Percentiles rank a stretch among this genome's conserved stretches.
Conservation (phyloP, 2,797 vertebrate genomes). For the Parambassis ranga region DNA sequence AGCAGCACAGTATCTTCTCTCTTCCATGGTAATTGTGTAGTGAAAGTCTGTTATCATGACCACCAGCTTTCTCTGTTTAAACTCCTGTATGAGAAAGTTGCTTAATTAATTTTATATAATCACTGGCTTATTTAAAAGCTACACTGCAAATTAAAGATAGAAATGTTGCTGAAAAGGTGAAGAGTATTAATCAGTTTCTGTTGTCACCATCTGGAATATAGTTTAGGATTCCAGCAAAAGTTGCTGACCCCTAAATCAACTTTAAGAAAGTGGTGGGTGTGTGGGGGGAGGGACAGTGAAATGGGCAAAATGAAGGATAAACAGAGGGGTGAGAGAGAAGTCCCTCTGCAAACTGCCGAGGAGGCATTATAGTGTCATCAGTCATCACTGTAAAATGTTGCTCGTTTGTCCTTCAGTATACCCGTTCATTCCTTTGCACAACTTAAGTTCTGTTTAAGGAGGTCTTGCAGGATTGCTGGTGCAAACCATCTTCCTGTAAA, state of each 20-base stretch:
- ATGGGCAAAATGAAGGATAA: not conserved
- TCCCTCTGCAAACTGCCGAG: constrained; percentile 34
- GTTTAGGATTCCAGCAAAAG: constrained; percentile 80
- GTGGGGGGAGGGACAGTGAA: not conserved
- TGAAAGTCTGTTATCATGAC: no score
- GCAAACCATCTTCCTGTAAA: no score
- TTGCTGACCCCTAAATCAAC: constrained; percentile 82
- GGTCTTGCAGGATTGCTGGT: no score
- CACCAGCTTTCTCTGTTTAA: not conserved
- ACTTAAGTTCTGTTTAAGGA: no score
- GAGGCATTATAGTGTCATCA: not conserved
- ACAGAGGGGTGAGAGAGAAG: not conserved
- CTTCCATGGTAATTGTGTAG: no score
- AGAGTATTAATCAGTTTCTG: constrained; percentile 62
- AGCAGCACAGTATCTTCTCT: no score
- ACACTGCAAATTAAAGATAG: not conserved
- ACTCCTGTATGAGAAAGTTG: not conserved
- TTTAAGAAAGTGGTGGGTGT: constrained; percentile 51
- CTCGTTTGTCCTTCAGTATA: not conserved
- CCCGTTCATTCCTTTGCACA: not conserved
- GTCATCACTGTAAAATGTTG: constrained; percentile 28
- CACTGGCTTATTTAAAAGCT: not conserved
- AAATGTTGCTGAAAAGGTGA: constrained; percentile 76
- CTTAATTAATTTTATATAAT: not conserved
- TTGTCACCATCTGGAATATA: constrained; percentile 85